Conservation (phyloP, 2,113 vertebrate species). For the Pandion haliaetus region DNA sequence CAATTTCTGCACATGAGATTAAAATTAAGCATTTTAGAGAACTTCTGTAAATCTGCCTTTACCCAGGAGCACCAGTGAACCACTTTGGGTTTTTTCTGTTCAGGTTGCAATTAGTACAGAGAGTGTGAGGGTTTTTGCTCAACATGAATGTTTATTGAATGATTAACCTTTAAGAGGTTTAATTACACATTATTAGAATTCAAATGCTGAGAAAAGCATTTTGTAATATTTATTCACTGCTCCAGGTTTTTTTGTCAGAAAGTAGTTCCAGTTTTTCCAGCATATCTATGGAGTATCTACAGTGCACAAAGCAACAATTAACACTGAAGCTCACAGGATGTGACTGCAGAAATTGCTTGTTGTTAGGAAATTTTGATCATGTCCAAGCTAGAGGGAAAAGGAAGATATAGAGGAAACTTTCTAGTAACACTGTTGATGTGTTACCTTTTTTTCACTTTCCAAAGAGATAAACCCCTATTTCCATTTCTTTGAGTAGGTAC, state of each 20-base stretch:
- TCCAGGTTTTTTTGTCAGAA: neutral
- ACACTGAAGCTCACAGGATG: neutral
- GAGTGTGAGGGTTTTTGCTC: neutral
- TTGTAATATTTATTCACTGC: neutral
- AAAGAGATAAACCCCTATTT: neutral
- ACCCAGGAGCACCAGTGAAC: neutral
- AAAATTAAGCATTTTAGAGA: neutral
- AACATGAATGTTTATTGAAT: neutral
- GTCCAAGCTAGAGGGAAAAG: neutral
- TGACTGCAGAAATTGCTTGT: neutral
- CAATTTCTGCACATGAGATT: neutral
- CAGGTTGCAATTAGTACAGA: neutral
- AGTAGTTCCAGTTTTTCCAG: neutral
- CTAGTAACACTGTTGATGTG: neutral
- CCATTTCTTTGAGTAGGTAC: neutral
- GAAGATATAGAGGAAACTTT: neutral
- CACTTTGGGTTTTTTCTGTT: neutral
- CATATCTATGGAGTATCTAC: neutral
- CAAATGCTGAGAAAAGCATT: neutral
- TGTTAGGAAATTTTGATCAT: neutral
- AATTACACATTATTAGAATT: neutral
- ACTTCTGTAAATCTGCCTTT: neutral
- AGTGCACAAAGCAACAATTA: neutral
- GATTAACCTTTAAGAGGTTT: neutral
- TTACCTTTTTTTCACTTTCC: neutral